These are phyloP conservation scores for Pomatostomus ruficeps DNA, from an alignment of 2,113 vertebrate genomes.

Conservation along the genomic window DNA sequence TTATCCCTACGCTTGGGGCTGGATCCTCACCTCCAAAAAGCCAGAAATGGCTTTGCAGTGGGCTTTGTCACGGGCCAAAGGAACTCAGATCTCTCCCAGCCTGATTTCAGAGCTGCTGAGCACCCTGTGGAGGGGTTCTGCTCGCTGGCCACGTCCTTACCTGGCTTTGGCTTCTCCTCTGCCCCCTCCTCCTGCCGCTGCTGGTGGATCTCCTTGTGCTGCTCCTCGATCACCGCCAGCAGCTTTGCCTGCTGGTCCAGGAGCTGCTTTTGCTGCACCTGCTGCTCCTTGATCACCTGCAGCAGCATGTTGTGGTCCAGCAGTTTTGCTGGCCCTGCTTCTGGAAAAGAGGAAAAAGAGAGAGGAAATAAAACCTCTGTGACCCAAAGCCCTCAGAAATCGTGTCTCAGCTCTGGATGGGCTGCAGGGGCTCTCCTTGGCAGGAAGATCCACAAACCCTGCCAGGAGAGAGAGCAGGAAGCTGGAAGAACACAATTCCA, in stretches of 20 bases:
- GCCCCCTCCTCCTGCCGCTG: slow-evolving; percentile 76
- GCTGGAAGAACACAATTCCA: neutral
- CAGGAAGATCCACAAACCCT: neutral
- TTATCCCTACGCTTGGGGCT: neutral
- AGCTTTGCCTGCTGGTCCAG: slow-evolving; percentile 96
- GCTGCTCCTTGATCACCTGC: slow-evolving; percentile 94
- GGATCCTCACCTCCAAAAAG: neutral
- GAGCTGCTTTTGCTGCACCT: slow-evolving; percentile 93
- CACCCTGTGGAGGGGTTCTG: accelerated
- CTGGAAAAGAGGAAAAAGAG: slow-evolving; percentile 48
- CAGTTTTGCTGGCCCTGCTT: slow-evolving; percentile 72
- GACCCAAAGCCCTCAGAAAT: neutral
- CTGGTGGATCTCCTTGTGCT: slow-evolving; percentile 97
- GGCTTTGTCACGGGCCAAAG: neutral
- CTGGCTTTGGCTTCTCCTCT: slow-evolving; percentile 70
- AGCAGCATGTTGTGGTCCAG: slow-evolving; percentile 88
- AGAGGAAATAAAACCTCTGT: neutral
- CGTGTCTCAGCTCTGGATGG: neutral
- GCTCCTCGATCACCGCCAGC: slow-evolving; percentile 90
- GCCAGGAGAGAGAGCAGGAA: neutral
- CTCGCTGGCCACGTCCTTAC: neutral
- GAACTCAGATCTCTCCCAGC: neutral
- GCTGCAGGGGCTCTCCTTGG: neutral
- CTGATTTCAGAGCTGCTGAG: neutral
- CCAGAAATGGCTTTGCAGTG: neutral